A percentile compares a stretch with the other conserved stretches of the same genome.
Evolutionary conservation across 2,113 vertebrate genomes (phyloP).

Genomic region (Phycodurus eques): DNA sequence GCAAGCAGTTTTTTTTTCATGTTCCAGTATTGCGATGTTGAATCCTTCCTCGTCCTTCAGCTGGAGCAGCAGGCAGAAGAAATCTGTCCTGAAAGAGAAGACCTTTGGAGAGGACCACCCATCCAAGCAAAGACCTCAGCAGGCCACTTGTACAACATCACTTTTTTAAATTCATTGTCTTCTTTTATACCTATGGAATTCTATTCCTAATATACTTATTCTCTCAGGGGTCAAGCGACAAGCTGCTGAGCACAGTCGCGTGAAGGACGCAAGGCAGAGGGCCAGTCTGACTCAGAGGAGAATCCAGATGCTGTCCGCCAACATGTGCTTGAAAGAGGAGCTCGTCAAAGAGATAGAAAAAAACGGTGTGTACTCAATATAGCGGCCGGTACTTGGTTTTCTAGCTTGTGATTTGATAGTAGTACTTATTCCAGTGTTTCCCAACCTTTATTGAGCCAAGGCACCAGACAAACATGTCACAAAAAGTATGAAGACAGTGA

Average conservation of each 20-base stretch:
- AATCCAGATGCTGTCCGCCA: conserved; percentile 81
- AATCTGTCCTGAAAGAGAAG: conserved; percentile 25
- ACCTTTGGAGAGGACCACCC: not conserved
- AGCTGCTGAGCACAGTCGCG: conserved; percentile 19
- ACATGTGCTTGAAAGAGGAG: conserved; percentile 85
- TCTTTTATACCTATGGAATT: not conserved
- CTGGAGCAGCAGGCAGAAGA: conserved; percentile 71
- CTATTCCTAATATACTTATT: not conserved
- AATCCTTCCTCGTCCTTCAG: conserved; percentile 34
- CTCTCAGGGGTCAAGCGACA: conserved; percentile 31
- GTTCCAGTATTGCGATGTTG: not conserved
- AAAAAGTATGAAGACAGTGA: no score
- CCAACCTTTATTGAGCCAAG: no score
- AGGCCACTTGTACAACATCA: conserved; percentile 36
- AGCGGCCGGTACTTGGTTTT: not conserved
- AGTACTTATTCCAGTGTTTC: no score
- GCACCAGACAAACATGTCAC: no score
- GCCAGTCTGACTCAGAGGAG: conserved; percentile 71
- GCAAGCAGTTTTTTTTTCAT: not conserved
- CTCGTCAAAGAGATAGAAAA: conserved; percentile 84
- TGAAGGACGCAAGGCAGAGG: conserved; percentile 72
- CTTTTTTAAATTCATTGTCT: not conserved
- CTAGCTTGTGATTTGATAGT: not conserved
- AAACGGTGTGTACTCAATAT: conserved; percentile 69
- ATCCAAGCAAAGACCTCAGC: conserved; percentile 11